These are phyloP conservation scores for Campoletis raptor DNA, from an alignment of 2,888 invertebrate species.

Conservation along the genomic window DNA sequence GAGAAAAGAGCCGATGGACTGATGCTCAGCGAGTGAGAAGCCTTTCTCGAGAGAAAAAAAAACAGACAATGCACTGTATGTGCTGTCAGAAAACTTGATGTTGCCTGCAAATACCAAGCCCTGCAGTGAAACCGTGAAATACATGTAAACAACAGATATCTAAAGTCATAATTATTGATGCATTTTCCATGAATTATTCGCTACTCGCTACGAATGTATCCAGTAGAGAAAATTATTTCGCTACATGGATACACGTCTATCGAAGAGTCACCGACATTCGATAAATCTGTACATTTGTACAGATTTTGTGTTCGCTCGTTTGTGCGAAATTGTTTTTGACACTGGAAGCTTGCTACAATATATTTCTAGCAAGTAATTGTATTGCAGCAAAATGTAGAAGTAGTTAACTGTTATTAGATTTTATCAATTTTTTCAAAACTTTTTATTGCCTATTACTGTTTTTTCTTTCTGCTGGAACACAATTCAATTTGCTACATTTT, in stretches of 20 bases:
- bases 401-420: background rate
- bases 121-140: background rate
- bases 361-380: background rate
- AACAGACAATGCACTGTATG: constrained; percentile 8
- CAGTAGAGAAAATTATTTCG: background rate
- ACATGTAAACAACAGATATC: background rate
- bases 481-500: no score
- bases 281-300: background rate
- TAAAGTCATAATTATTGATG: background rate
- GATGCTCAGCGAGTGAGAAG: constrained; percentile 46
- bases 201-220: background rate
- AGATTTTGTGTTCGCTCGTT: background rate
- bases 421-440: background rate
- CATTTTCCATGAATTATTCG: background rate
- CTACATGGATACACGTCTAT: background rate
- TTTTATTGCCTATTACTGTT: background rate
- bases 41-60: constrained; percentile 16
- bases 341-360: background rate
- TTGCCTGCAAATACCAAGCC: background rate
- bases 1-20: constrained; percentile 27
- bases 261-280: background rate
- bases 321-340: background rate
- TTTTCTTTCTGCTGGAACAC: background rate
- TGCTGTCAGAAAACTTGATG: background rate
- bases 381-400: background rate